Evolutionary conservation across 2,888 invertebrate species (phyloP).

Genomic region (Tiliacea aurago): DNA sequence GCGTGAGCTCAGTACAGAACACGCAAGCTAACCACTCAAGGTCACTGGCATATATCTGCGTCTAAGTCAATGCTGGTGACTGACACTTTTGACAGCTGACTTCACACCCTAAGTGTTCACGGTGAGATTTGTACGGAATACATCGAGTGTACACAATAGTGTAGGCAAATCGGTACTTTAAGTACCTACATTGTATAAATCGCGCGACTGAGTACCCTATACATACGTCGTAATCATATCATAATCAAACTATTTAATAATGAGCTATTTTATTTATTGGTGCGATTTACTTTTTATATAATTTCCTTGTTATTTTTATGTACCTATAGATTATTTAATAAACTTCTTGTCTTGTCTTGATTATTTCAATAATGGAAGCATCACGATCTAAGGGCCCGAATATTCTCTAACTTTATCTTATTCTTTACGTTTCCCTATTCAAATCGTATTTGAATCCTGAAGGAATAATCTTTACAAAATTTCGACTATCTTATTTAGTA

Average conservation of each 20-base stretch:
- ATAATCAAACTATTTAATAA: constrained; percentile 31
- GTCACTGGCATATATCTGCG: no score
- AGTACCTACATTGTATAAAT: constrained; percentile 8
- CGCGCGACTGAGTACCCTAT: constrained; percentile 24
- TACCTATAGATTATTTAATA: constrained; percentile 13
- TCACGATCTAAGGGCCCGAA: constrained; percentile 37
- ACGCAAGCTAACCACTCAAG: no score
- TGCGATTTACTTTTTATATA: constrained; percentile 30
- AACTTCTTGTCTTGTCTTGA: background rate
- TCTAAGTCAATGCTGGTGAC: no score
- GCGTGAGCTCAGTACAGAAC: no score
- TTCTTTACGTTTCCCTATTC: background rate
- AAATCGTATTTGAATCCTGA: background rate
- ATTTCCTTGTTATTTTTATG: constrained; percentile 21
- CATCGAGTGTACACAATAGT: background rate
- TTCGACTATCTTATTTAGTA: background rate
- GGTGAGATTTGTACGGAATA: background rate
- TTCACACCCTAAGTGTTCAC: no score
- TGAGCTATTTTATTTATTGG: constrained; percentile 36
- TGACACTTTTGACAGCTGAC: background rate
- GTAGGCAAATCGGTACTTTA: background rate
- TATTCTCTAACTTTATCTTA: background rate
- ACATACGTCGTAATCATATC: constrained; percentile 7
- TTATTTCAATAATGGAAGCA: background rate
- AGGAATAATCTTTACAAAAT: background rate